Evolutionary conservation across 2,113 vertebrate genomes (phyloP), one percentile per base, ranked within the genome.

Genomic region (Lethenteron reissneri): DNA sequence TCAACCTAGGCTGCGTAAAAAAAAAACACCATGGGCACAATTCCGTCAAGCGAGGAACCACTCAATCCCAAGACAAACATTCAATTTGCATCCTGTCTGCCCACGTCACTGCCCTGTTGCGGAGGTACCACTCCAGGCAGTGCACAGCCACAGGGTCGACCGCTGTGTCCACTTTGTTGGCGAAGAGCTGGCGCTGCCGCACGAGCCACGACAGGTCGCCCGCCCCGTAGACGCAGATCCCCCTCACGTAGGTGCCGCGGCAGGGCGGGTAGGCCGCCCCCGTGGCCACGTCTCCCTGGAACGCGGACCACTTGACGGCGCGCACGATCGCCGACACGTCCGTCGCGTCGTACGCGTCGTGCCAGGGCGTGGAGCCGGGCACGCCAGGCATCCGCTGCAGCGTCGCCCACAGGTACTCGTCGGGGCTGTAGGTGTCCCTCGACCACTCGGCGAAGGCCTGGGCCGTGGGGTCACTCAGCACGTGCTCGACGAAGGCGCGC

Each of bases 191-290:
- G 10, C 57, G 71, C 11, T 72, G 71, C 15, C 69, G 71, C 21
- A 72, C 59, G 10, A 72, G 56, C 71, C 71, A 72, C 56, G 56
- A 57, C 19, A 72, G 59, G 12, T 72, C 71, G 14, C 71, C 71
- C 5, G 41, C 71, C 71, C 71, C 71, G 21, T 72, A 72, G 21
- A 72, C 14, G 69, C 71, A 72, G 71, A 72, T 13, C n/a, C n/a
- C n/a, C 41, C 71, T 72, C 5, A n/a, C 56, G 69, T 72, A 64
- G 9, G 25, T 19, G 14, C 71, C 71, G n/a, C 71, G 56, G 58
- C 71, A 72, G 15, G 17, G 19, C 21, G 58, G 71, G 21, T 72
- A 72, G 3, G 58, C 11, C 25, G 56, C 68, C 12, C 58, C 71
- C 56, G 2, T 4, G 3, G 12, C 58, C 10, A 72, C 21, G 57